These are phyloP conservation scores for Campaea margaritaria DNA, from an alignment of 2,888 invertebrate species.

Conservation along the genomic window DNA sequence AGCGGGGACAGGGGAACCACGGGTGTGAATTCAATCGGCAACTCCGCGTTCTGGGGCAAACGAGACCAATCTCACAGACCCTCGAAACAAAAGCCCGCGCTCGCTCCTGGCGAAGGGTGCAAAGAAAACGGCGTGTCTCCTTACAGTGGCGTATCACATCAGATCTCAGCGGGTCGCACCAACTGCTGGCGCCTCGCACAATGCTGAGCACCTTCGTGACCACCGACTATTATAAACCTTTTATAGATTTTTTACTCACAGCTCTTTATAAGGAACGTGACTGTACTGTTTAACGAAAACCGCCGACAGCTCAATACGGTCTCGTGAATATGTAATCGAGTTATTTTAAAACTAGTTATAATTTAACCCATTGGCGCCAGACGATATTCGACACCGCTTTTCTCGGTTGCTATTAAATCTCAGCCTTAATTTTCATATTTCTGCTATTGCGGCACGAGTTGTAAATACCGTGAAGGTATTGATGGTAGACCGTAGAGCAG, in stretches of 20 bases:
- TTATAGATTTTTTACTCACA: constrained; percentile 71
- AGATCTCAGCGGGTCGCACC: constrained; percentile 75
- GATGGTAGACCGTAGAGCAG: constrained; percentile 32
- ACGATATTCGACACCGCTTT: constrained; percentile 39
- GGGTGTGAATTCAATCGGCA: constrained; percentile 78
- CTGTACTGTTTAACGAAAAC: constrained; percentile 67
- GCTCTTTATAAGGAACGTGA: constrained; percentile 71
- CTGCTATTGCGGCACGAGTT: constrained; percentile 31
- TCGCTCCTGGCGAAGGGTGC: constrained; percentile 35
- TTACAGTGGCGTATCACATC: constrained; percentile 62
- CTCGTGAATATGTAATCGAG: constrained; percentile 67
- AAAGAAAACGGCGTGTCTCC: constrained; percentile 44
- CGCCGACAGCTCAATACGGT: constrained; percentile 70
- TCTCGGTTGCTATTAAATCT: constrained; percentile 34
- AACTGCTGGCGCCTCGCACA: constrained; percentile 76
- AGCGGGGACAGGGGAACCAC: constrained; percentile 74
- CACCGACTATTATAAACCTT: constrained; percentile 75
- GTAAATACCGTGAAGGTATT: constrained; percentile 19
- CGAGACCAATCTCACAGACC: constrained; percentile 57
- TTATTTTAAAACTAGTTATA: constrained; percentile 56
- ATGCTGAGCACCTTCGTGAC: constrained; percentile 74
- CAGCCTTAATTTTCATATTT: constrained; percentile 37
- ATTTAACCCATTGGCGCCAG: constrained; percentile 43
- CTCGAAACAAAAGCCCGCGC: constrained; percentile 44
- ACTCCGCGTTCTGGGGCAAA: constrained; percentile 64